These are phyloP conservation scores for Lordiphosa andalusiaca DNA, from an alignment of 2,888 invertebrate genomes.

Conservation along the genomic window DNA sequence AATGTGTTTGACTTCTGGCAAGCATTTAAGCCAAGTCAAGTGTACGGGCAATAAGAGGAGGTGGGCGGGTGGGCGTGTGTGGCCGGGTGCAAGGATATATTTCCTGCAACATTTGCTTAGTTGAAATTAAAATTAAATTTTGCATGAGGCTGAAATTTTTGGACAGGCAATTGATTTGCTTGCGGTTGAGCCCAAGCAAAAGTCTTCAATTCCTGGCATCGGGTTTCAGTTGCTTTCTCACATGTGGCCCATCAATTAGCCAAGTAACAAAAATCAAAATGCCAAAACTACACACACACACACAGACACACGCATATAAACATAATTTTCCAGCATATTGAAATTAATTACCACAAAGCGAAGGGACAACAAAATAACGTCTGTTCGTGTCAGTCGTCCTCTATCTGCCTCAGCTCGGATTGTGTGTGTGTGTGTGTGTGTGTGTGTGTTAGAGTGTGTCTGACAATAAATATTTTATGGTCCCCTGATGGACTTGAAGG, in stretches of 20 bases:
- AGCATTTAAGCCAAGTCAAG: conserved; percentile 68
- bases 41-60: conserved; percentile 24
- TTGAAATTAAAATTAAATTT: conserved; percentile 70
- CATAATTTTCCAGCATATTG: conserved; percentile 61
- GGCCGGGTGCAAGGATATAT: conserved; percentile 49
- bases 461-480: conserved; percentile 61
- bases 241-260: conserved; percentile 56
- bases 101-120: conserved; percentile 51
- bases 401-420: conserved; percentile 10
- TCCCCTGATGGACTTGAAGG: conserved; percentile 48
- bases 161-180: conserved; percentile 62
- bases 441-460: conserved; percentile 31
- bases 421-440: too few relatives aligned
- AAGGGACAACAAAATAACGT: conserved; percentile 26
- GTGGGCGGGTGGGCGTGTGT: neutral
- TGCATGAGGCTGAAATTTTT: conserved; percentile 49
- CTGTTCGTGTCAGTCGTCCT: conserved; percentile 49
- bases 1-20: conserved; percentile 58
- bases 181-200: conserved; percentile 25
- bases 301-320: conserved; percentile 58
- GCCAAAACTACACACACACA: conserved; percentile 27
- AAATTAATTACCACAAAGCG: conserved; percentile 66
- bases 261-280: conserved; percentile 18
- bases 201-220: conserved; percentile 20
- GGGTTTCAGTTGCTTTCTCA: conserved; percentile 23